These are phyloP conservation scores for Erebia aethiops DNA, from an alignment of 2,888 invertebrate species.

Conservation along the genomic window DNA sequence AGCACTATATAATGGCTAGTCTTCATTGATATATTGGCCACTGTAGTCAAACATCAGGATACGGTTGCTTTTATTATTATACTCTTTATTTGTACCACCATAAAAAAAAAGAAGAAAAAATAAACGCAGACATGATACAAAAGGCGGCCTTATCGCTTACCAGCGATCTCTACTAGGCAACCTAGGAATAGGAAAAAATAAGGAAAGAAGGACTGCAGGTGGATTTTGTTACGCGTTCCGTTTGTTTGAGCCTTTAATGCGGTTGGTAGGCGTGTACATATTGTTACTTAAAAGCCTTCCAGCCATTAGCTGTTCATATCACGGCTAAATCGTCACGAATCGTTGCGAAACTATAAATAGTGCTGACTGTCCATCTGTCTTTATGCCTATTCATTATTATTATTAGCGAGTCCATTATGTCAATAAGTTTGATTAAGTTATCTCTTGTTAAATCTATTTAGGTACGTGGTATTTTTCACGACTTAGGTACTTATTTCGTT, in stretches of 20 bases:
- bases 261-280: slow-evolving; percentile 67
- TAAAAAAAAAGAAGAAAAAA: no score
- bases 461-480: not conserved
- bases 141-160: no score
- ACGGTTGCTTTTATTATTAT: no score
- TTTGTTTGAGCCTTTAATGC: slow-evolving; percentile 24
- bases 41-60: no score
- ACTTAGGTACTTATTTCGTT: not conserved
- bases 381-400: slow-evolving; percentile 36
- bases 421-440: slow-evolving; percentile 30
- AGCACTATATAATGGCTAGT: no score
- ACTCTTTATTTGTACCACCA: no score
- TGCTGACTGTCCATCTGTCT: slow-evolving; percentile 41
- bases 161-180: no score
- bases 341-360: slow-evolving; percentile 43
- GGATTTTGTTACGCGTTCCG: not conserved
- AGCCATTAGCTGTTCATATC: slow-evolving; percentile 65
- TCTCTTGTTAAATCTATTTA: slow-evolving; percentile 14
- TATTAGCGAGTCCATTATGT: slow-evolving; percentile 27
- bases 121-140: no score
- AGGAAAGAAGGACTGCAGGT: no score
- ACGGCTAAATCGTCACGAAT: slow-evolving; percentile 63
- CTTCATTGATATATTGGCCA: no score
- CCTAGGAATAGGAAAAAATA: no score
- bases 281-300: slow-evolving; percentile 75